phyloP scores from a whole-genome alignment of 2,797 vertebrate species.

The Aphelocoma californica region DNA sequence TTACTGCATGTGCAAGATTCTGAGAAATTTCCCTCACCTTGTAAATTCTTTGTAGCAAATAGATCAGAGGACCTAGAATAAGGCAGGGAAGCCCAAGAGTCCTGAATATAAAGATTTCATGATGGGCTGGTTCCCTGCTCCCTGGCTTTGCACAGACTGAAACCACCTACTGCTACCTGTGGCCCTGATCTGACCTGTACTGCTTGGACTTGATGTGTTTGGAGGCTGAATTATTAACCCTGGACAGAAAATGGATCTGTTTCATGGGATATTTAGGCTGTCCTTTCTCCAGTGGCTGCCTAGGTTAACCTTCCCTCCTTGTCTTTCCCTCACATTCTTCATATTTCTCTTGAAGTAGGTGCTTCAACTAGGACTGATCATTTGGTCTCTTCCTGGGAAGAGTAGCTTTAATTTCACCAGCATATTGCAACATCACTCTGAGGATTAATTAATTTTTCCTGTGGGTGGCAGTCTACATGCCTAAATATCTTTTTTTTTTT shows the following conservation, averaged over 20 bases:
- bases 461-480: neutral
- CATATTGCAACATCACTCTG: neutral
- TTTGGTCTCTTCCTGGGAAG: neutral
- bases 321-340: neutral
- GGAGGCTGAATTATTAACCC: neutral
- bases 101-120: neutral
- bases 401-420: neutral
- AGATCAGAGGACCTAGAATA: neutral
- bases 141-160: neutral
- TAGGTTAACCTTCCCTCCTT: neutral
- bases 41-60: neutral
- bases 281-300: neutral
- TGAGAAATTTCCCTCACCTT: neutral
- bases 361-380: neutral
- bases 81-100: neutral
- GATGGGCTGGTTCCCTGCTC: neutral
- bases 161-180: neutral
- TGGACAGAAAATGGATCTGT: neutral
- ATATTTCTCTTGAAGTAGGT: neutral
- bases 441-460: neutral
- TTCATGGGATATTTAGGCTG: neutral
- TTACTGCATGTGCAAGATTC: neutral
- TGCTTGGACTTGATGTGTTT: neutral
- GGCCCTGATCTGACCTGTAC: neutral
- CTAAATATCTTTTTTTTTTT: neutral